Conservation (phyloP, 2,888 invertebrate genomes). For the Eucera pruinosa region DNA sequence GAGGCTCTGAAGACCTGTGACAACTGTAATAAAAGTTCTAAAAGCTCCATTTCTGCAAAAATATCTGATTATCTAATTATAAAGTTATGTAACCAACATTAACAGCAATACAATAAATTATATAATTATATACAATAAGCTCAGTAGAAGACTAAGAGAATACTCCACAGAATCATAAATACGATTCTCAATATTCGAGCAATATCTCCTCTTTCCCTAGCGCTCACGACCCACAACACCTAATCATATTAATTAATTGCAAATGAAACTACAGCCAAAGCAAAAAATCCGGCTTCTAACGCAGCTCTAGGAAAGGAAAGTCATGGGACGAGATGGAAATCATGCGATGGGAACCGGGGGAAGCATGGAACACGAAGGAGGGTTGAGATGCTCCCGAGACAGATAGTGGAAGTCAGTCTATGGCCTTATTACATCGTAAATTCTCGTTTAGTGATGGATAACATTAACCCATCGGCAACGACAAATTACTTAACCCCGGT, state of each 20-base stretch:
- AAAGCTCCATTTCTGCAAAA: too few relatives aligned
- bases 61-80: too few relatives aligned
- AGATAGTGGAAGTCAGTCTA: conserved; percentile 76
- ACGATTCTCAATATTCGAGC: conserved; percentile 12
- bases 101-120: too few relatives aligned
- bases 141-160: too few relatives aligned
- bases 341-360: conserved; percentile 46
- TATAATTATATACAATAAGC: too few relatives aligned
- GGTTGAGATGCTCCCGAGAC: conserved; percentile 71
- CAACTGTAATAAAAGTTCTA: too few relatives aligned
- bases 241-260: conserved; percentile 60
- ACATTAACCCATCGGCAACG: conserved; percentile 80
- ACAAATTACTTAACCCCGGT: conserved; percentile 79
- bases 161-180: too few relatives aligned
- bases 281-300: conserved; percentile 35
- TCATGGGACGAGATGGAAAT: conserved; percentile 16
- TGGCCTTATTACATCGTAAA: conserved; percentile 81
- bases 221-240: conserved; percentile 22
- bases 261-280: conserved; percentile 3
- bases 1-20: too few relatives aligned
- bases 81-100: too few relatives aligned
- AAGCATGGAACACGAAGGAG: conserved; percentile 43
- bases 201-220: conserved; percentile 40
- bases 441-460: conserved; percentile 80
- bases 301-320: conserved; percentile 24